Evolutionary conservation across 2,888 invertebrate genomes (phyloP), one percentile per base, ranked within the genome.

Genomic region (Drosophila phalerata): DNA sequence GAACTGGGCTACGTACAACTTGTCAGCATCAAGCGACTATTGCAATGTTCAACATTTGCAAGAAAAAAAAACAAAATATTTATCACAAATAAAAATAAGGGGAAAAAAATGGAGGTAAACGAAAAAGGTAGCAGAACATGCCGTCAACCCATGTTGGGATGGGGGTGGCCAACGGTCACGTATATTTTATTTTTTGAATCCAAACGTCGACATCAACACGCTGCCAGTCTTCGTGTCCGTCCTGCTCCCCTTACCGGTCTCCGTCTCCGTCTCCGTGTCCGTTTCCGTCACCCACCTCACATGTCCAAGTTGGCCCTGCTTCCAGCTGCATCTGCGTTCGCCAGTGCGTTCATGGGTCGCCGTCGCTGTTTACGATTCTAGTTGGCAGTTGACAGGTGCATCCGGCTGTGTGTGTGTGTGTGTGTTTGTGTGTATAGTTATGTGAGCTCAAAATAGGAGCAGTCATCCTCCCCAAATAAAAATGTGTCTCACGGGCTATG

Each of bases 1-100:
- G 3, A 38, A 19, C 22, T 45, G 25, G 38, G 49, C 49, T 42
- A 30, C 57, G 47, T 52, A 25, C 62, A 68, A 38, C 52, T 40
- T 74, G 69, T 55, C 76, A 55, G 45, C 53, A 32, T 71, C 55
- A 63, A 58, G 55, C 69, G 48, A 64, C 69, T 69, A 67, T 72
- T 73, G 82, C 87, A 69, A 70, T 73, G 73, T 72, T 79, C 56
- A 84, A 81, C 77, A 79, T 73, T 85, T 55, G 25, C 45, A 5
- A 42, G 38, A 70, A 43, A 28, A 43, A 28, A 42, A 34, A n/a
- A 32, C 38, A 58, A 69, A 63, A 79, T 76, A 60, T 76, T 71
- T 79, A 68, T 76, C 32, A 57, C 61, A 69, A 71, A 53, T 58
- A 67, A 61, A 73, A 60, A 73, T 56, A 60, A 34, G 17, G 52